Evolutionary conservation across 2,888 invertebrate genomes (phyloP).

Genomic region (Drosophila diplacantha): DNA sequence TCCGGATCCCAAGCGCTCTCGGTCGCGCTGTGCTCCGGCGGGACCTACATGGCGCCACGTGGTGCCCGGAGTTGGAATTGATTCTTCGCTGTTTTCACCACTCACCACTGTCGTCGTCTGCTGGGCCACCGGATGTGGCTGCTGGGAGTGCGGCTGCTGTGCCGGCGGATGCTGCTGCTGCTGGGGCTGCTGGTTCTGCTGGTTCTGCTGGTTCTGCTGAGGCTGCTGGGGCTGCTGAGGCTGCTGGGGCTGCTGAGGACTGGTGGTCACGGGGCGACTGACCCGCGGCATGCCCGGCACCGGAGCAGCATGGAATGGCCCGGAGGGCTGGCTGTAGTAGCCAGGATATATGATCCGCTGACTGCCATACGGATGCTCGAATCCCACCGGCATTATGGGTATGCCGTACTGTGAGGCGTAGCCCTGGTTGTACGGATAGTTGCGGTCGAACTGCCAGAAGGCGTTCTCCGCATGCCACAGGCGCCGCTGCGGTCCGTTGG

Average conservation of each 20-base stretch:
- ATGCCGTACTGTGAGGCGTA: conserved; percentile 57
- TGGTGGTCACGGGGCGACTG: conserved; percentile 36
- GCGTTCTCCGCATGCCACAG: conserved; percentile 63
- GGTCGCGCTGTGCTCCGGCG: conserved; percentile 13
- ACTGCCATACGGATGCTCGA: conserved; percentile 51
- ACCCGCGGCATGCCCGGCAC: conserved; percentile 29
- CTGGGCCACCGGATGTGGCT: conserved; percentile 16
- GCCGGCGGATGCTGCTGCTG: conserved; percentile 8
- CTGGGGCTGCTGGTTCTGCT: conserved; percentile 9
- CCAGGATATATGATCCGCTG: conserved; percentile 60
- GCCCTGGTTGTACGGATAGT: conserved; percentile 63
- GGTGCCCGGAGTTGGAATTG: background rate
- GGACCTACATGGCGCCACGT: conserved; percentile 32
- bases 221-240: conserved; percentile 5
- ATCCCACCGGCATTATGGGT: conserved; percentile 61
- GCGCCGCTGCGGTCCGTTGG: conserved; percentile 55
- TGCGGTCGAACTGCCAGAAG: conserved; percentile 65
- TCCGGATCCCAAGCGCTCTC: conserved; percentile 10
- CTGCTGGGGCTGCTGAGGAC: conserved; percentile 7
- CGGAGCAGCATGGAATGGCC: conserved; percentile 11
- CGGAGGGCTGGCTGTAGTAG: conserved; percentile 46
- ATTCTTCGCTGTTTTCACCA: conserved; percentile 11
- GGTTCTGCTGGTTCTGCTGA: conserved; percentile 1
- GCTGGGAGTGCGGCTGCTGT: conserved; percentile 19
- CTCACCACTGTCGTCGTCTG: conserved; percentile 4